Evolutionary conservation across 2,888 invertebrate genomes (phyloP), one percentile per base, ranked within the genome.

Genomic region (Ypsolopha scabrella): DNA sequence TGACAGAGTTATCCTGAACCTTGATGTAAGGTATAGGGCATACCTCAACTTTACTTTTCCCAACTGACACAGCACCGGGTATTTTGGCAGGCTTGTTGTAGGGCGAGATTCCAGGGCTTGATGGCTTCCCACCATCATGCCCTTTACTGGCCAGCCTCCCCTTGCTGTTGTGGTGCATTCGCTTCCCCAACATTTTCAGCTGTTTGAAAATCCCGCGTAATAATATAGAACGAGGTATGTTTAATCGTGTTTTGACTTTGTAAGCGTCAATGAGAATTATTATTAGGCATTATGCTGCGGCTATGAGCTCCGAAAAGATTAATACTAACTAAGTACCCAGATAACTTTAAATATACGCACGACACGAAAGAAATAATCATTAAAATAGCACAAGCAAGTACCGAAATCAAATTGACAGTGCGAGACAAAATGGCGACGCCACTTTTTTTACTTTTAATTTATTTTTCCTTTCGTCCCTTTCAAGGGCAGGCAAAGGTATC

Each of bases 11-110:
- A 63, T 94, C 94, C 56, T 90, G 87, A 60, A 89, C 89, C 69
- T 91, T 91, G 49, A 93, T 89, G 36, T 92, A 85, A 6, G 94
- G 93, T 61, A 91, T 89, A 6, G 82, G 75, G 57, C 81, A 81
- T 53, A 73, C 60, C 54, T 87, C 87, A 24, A 73, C 72, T 68
- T 80, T 82, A 41, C 72, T 75, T 75, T 83, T 87, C 3, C 80
- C 80, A 48, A 75, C 73, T 41, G 80, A 79, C 38, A 82, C 70
- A 4, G 75, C 60, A 48, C 81, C 75, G 35, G 83, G 79, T 59
- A 83, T 72, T 64, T 87, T 87, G 3, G 86, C 68, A 50, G 86
- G 82, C 62, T 87, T 87, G 51, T 70, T 80, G 53, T 85, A 82
- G 0, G 87, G 83, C 6, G 86, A 80, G 48, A 85, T 69, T 36